phyloP scores from a whole-genome alignment of 2,113 vertebrate genomes.

The Marmota flaviventris region DNA sequence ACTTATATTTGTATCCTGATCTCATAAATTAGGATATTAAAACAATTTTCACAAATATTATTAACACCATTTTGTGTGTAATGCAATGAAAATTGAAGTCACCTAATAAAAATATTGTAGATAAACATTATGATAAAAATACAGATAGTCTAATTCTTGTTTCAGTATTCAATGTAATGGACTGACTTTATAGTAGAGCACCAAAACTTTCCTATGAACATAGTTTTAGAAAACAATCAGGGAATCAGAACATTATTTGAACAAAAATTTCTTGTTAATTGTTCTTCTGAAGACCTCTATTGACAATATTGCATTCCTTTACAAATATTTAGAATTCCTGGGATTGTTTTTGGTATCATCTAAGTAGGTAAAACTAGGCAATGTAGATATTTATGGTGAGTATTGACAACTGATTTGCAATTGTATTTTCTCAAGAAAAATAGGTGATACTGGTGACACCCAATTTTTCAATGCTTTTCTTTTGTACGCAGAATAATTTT shows the following conservation, averaged over 20 bases:
- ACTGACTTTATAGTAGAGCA: neutral
- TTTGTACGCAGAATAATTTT: constrained; percentile 37
- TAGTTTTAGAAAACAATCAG: neutral
- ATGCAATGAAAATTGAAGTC: neutral
- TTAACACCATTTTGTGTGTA: neutral
- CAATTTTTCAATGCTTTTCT: constrained; percentile 35
- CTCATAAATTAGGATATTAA: neutral
- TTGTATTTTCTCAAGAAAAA: constrained; percentile 58
- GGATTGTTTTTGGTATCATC: neutral
- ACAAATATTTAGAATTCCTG: constrained; percentile 1
- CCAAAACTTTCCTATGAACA: neutral
- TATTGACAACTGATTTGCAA: constrained; percentile 27
- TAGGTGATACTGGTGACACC: neutral
- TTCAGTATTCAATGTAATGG: neutral
- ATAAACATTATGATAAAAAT: neutral
- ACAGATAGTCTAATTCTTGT: neutral
- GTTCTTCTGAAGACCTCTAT: neutral
- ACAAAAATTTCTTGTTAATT: neutral
- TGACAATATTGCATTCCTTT: neutral
- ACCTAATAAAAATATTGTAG: neutral
- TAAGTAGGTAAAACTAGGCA: constrained; percentile 15
- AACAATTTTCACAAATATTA: neutral
- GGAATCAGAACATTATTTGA: constrained; percentile 37
- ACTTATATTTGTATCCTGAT: neutral
- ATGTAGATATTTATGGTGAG: constrained; percentile 33